phyloP scores from a whole-genome alignment of 2,113 vertebrate genomes.

The Girardinichthys multiradiatus region DNA sequence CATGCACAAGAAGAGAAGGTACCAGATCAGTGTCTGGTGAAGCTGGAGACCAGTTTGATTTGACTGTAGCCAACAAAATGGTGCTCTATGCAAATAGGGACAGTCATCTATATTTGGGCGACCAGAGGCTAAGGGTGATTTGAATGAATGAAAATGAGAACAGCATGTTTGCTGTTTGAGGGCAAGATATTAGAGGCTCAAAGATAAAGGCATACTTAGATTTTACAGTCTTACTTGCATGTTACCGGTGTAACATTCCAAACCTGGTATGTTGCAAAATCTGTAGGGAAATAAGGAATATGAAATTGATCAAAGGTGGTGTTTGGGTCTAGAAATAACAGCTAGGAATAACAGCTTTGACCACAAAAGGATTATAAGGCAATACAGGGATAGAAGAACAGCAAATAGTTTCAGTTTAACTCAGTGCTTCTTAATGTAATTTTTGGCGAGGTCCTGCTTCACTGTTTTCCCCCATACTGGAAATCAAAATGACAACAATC shows the following conservation, averaged over 20 bases:
- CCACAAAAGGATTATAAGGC: constrained; percentile 27
- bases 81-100: constrained; percentile 47
- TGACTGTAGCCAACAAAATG: constrained; percentile 38
- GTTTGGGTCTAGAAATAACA: constrained; percentile 12
- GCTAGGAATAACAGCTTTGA: too few relatives aligned
- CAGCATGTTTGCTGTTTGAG: constrained; percentile 33
- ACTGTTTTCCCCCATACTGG: constrained; percentile 29
- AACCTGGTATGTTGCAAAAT: constrained; percentile 23
- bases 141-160: constrained; percentile 69
- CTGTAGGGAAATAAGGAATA: constrained; percentile 6
- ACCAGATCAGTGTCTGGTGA: constrained; percentile 10
- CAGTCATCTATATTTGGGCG: constrained; percentile 24
- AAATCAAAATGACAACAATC: constrained; percentile 48
- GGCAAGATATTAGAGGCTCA: constrained; percentile 12
- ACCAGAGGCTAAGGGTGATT: constrained; percentile 34
- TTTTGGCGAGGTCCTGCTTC: constrained; percentile 41
- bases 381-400: constrained; percentile 15
- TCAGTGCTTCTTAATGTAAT: constrained; percentile 35
- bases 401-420: constrained; percentile 43
- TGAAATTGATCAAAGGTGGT: constrained; percentile 31
- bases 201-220: constrained; percentile 16
- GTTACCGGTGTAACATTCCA: constrained; percentile 12
- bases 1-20: neutral
- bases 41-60: constrained; percentile 29
- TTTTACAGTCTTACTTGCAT: neutral